Evolutionary conservation across 2,113 vertebrate species (phyloP), one percentile per base, ranked within the genome.

Genomic region (Acanthisitta chloris): DNA sequence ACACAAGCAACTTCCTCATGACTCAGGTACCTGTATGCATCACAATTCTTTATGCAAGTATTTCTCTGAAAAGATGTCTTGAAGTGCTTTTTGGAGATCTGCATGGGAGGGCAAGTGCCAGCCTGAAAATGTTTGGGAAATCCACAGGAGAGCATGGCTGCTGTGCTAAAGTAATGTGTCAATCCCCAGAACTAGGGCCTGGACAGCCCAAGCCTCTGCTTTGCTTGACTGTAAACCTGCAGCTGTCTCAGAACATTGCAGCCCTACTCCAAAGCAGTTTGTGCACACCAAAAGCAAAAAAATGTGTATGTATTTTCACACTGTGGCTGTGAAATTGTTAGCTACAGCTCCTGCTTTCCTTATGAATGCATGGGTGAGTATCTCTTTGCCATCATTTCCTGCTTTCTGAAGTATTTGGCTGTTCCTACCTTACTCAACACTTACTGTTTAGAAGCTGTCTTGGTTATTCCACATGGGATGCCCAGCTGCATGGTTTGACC

Each of bases 131-230:
- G 6, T 38, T 80, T 36, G 26, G 12, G 21, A 84, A 64, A 69
- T 62, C 9, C 8, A 12, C 70, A 65, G 36, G 19, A 10, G 36
- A 26, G 8, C 0, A 0, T 25, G 42, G 31, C 17, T 88, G 1
- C 45, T 46, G 26, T 38, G 42, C 4, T 4, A 4, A 82, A 79
- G 36, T 48, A 3, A 18, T 2, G 1, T 17, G 19, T 15, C 14
- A 16, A 0, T 42, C 42, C 16, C 46, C 14, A 8, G 10, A 76
- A 24, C 20, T 34, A 26, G 10, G 51, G 25, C 24, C 12, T 40
- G 46, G 18, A 19, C 15, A 49, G 26, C 24, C 10, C 49, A 38
- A 88, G 6, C 34, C 6, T 55, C 8, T 0, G 10, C 10, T 62
- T 80, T 8, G 18, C 1, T 0, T 52, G 46, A 6, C 16, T 52